These are phyloP conservation scores for Pararge aegeria DNA, from an alignment of 1,140 invertebrate genomes.

Conservation along the genomic window DNA sequence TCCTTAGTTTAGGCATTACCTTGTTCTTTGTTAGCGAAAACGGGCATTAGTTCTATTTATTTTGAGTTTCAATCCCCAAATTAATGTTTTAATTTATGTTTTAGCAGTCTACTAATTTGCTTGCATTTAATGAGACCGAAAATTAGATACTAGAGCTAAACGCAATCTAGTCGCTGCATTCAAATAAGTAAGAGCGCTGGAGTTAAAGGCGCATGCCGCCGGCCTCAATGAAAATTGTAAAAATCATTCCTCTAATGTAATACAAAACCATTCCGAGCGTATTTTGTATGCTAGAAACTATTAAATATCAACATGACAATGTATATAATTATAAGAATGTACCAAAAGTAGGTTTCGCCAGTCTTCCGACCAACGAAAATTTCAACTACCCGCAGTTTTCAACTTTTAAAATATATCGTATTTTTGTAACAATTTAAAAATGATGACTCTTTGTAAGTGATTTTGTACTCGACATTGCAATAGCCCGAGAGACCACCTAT, in stretches of 20 bases:
- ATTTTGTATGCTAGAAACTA: neutral
- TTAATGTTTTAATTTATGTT: too few species aligned
- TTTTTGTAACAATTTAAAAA: conserved; percentile 21
- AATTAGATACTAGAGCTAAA: neutral
- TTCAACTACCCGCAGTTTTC: neutral
- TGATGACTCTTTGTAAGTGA: neutral
- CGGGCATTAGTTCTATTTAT: too few species aligned
- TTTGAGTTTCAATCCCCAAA: too few species aligned
- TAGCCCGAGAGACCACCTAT: neutral
- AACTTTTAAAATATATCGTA: neutral
- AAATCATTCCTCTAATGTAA: neutral
- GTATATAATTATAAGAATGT: neutral
- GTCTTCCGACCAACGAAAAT: neutral
- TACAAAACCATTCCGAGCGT: neutral
- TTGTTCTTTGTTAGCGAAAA: too few species aligned
- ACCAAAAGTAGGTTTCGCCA: neutral
- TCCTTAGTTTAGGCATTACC: too few species aligned
- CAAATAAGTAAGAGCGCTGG: neutral
- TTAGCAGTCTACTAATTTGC: neutral
- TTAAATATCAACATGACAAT: neutral
- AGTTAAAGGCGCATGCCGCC: too few species aligned
- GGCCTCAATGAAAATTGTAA: too few species aligned
- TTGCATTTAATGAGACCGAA: neutral
- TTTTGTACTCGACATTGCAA: neutral
- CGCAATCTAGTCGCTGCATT: conserved; percentile 1